Evolutionary conservation across 2,888 invertebrate species (phyloP), one percentile per base, ranked within the genome.

Genomic region (Pammene aurita): DNA sequence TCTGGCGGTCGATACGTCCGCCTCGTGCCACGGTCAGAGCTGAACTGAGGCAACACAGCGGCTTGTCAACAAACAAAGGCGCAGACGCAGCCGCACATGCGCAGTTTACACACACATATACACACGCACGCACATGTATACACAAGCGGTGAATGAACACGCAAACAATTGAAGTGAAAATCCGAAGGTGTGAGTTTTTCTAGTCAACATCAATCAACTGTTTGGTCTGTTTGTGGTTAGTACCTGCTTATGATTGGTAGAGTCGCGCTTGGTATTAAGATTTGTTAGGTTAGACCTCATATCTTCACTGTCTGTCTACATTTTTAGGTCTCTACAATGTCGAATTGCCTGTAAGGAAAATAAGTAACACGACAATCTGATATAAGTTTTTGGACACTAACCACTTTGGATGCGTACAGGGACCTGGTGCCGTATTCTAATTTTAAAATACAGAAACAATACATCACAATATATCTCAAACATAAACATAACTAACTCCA

Each of bases 11-110:
- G 58, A 74, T 76, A 83, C 87, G 85, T 77, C 81, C 78, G 82
- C 52, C 79, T 74, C 81, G 82, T 79, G 76, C 82, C 78, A 78
- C 83, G 82, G n/a, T 81, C 83, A 74, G 77, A 77, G 78, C 85
- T 84, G 83, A 84, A 84, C 81, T 75, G 73, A 71, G 63, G 72
- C 66, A 79, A 79, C 79, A 78, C 48, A 48, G 68, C 54, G 76
- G 90, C 90, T 91, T 91, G 91, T 91, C 91, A 91, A 91, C 91
- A 91, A 91, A 91, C 91, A 91, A 90, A 91, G 91, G 86, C 85
- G 87, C 86, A 86, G 84, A 87, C 79, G 83, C 83, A 82, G 14
- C 79, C 80, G 87, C 88, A 88, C 89, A 87, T 82, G 86, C 88
- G 87, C 87, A 78, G 61, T 58, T n/a, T 82, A 82, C 77, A 78